Conservation (phyloP, 2,113 vertebrate species). For the Planiliza haematocheilus region DNA sequence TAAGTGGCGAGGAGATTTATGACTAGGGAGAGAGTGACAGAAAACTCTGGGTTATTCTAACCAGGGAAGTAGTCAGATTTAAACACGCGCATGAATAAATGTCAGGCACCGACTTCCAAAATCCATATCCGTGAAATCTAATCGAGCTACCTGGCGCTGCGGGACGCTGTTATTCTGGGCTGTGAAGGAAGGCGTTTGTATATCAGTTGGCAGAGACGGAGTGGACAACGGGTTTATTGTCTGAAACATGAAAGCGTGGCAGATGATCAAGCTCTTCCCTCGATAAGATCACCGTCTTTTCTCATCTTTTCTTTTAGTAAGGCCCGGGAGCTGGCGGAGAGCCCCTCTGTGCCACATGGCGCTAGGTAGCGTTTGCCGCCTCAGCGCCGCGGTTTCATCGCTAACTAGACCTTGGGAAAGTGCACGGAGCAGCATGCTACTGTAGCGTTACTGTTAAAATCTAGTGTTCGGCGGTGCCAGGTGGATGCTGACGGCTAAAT, state of each 20-base stretch:
- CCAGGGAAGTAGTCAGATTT: not conserved
- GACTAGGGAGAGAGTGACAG: not conserved
- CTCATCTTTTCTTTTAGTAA: constrained; percentile 6
- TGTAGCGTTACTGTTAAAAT: constrained; percentile 17
- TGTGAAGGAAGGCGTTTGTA: constrained; percentile 3
- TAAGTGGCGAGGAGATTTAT: not conserved
- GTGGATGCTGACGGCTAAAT: constrained; percentile 31
- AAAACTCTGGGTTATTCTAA: not conserved
- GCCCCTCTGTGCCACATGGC: constrained; percentile 18
- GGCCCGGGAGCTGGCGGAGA: constrained; percentile 23
- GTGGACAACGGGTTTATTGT: constrained; percentile 19
- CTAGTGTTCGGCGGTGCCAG: constrained; percentile 54
- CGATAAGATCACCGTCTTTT: constrained; percentile 41
- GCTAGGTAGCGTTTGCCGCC: constrained; percentile 19
- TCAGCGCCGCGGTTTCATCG: not conserved
- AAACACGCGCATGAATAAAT: not conserved
- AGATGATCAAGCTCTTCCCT: constrained; percentile 17
- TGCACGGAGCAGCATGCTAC: not conserved
- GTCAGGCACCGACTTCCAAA: not conserved
- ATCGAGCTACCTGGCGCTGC: constrained; percentile 3
- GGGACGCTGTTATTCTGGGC: not conserved
- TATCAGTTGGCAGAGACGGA: not conserved
- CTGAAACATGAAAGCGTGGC: constrained; percentile 28
- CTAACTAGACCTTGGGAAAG: constrained; percentile 56
- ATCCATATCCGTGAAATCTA: not conserved